A percentile compares a stretch with the other conserved stretches of the same genome.
Evolutionary conservation across 1,140 invertebrate genomes (phyloP).

Genomic region (Telenomus remus): DNA sequence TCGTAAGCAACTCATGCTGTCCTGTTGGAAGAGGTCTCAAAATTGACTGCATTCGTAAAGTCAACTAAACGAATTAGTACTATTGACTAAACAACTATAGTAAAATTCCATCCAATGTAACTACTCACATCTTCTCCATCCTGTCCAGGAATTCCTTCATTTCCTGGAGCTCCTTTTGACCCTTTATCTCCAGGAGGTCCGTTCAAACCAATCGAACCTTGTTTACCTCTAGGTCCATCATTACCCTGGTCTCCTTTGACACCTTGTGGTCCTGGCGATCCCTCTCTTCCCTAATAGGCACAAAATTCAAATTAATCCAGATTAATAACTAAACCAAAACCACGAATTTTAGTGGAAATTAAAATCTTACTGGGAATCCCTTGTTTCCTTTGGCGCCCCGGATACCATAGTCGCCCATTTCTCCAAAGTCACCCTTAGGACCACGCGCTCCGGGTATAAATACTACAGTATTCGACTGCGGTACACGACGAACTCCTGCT

Average conservation of each 20-base stretch:
- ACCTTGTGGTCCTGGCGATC: conserved; percentile 77
- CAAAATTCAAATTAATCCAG: neutral
- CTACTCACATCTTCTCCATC: conserved; percentile 79
- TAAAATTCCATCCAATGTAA: too few relatives aligned
- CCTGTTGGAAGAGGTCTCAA: too few relatives aligned
- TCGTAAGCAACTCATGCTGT: too few relatives aligned
- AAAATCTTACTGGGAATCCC: conserved; percentile 75
- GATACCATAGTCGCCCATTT: conserved; percentile 76
- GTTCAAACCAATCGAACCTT: conserved; percentile 71
- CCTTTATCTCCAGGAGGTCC: conserved; percentile 85
- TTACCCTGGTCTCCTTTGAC: conserved; percentile 77
- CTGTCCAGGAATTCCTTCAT: conserved; percentile 79
- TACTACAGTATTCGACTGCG: conserved; percentile 34
- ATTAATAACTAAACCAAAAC: too few relatives aligned
- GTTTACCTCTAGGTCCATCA: conserved; percentile 72
- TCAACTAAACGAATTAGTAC: too few relatives aligned
- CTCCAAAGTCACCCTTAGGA: conserved; percentile 76
- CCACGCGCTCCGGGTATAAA: conserved; percentile 75
- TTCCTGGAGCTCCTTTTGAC: conserved; percentile 88
- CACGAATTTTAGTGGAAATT: neutral
- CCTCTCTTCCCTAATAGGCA: conserved; percentile 62
- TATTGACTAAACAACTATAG: too few relatives aligned
- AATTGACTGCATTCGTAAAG: too few relatives aligned
- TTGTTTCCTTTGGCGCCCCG: conserved; percentile 78
- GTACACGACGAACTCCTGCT: conserved; percentile 17